Conservation (phyloP, 1,140 invertebrate genomes). For the Sarcophaga peregrina region DNA sequence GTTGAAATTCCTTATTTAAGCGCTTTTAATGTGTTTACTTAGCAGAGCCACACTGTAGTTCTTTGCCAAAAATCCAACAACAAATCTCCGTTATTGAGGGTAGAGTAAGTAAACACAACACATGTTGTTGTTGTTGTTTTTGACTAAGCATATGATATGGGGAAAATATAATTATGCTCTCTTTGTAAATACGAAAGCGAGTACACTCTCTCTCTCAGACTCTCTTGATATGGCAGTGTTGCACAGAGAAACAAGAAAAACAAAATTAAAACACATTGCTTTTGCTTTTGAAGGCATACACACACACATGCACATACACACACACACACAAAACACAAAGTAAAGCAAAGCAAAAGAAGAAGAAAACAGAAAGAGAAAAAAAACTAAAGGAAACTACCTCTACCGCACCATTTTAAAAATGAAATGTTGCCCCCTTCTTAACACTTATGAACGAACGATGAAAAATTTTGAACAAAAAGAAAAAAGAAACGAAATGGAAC, state of each 20-base stretch:
- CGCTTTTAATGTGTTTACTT: not conserved
- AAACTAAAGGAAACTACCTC: not conserved
- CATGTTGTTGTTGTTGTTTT: not conserved
- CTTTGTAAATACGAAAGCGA: not conserved
- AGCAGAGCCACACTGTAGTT: not conserved
- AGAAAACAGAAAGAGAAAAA: not conserved
- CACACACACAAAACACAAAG: too few relatives aligned
- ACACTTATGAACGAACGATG: not conserved
- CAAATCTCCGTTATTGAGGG: constrained; percentile 16
- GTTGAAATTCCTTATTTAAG: not conserved
- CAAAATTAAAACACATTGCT: not conserved
- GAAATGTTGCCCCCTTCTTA: constrained; percentile 34
- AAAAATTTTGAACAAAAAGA: not conserved
- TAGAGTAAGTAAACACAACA: not conserved
- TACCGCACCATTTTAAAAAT: constrained; percentile 22
- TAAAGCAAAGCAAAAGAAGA: too few relatives aligned
- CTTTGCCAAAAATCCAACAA: not conserved
- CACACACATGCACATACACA: too few relatives aligned
- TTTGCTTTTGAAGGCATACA: too few relatives aligned
- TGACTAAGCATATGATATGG: not conserved
- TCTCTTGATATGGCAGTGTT: not conserved
- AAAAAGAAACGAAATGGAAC: not conserved
- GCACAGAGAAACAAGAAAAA: not conserved
- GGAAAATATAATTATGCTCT: not conserved
- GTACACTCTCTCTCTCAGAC: too few relatives aligned